These are phyloP conservation scores for Platygyra sinensis DNA, from an alignment of 64 coral and sea anemone genomes.

Conservation along the genomic window DNA sequence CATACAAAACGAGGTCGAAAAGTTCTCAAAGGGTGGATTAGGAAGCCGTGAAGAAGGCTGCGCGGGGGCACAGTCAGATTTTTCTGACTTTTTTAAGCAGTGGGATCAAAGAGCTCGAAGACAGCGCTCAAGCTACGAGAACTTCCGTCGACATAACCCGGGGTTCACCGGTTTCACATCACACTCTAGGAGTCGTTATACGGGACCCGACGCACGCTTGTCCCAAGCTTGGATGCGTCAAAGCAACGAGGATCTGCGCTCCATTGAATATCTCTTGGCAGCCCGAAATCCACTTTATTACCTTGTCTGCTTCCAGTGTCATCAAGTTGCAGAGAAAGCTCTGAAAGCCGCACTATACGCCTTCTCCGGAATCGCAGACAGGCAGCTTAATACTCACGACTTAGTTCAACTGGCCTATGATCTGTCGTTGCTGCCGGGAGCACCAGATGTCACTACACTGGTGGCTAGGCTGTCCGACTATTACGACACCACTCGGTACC, in stretches of 20 bases:
- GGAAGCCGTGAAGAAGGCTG: background rate
- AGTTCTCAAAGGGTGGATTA: slow-evolving; percentile 43
- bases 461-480: slow-evolving; percentile 60
- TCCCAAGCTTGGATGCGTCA: slow-evolving; percentile 78
- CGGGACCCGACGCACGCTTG: slow-evolving; percentile 12
- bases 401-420: slow-evolving; percentile 56
- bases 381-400: slow-evolving; percentile 74
- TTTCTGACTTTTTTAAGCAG: slow-evolving; percentile 64
- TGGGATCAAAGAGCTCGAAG: slow-evolving; percentile 73
- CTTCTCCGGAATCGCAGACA: slow-evolving; percentile 56
- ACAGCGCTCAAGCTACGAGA: slow-evolving; percentile 79
- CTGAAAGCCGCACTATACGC: slow-evolving; percentile 75
- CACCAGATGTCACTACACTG: slow-evolving; percentile 29
- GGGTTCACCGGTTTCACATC: slow-evolving; percentile 32
- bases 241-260: slow-evolving; percentile 64
- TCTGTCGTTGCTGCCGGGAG: slow-evolving; percentile 62
- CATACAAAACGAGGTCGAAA: slow-evolving; percentile 70
- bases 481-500: slow-evolving; percentile 67
- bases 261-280: slow-evolving; percentile 68
- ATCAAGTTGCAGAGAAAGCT: slow-evolving; percentile 84
- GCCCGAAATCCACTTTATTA: slow-evolving; percentile 61
- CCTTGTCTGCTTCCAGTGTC: slow-evolving; percentile 85
- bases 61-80: background rate
- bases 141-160: slow-evolving; percentile 78
- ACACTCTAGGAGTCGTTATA: slow-evolving; percentile 49